These are phyloP conservation scores for Escarpia spicata DNA, from an alignment of 2,888 invertebrate species.

Conservation along the genomic window DNA sequence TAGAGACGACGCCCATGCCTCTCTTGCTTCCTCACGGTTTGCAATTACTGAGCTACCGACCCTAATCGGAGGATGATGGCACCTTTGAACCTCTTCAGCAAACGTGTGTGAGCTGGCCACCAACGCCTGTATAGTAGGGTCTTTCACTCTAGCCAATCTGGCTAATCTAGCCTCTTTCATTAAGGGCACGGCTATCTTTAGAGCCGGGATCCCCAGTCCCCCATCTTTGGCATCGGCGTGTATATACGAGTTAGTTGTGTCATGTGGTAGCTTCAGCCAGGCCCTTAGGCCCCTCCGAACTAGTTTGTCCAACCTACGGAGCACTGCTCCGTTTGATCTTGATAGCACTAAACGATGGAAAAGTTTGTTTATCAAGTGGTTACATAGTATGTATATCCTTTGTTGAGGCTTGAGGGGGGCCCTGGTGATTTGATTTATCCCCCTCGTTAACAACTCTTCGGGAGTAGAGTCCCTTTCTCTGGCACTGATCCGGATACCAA, in stretches of 20 bases:
- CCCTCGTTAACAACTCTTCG: background rate
- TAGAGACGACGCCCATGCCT: background rate
- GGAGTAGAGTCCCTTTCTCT: background rate
- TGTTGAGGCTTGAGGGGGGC: background rate
- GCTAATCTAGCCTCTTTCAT: background rate
- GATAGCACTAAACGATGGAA: background rate
- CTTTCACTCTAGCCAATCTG: background rate
- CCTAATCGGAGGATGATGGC: background rate
- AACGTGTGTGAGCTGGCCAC: background rate
- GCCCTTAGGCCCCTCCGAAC: background rate
- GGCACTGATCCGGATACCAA: background rate
- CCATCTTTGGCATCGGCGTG: background rate
- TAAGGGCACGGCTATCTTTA: background rate
- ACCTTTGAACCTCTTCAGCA: background rate
- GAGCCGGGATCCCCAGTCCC: background rate
- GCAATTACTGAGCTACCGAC: background rate
- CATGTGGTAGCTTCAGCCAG: slow-evolving; percentile 5
- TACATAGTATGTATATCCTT: background rate
- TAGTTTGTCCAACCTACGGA: background rate
- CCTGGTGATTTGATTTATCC: background rate
- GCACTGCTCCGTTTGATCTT: background rate
- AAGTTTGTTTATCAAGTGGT: background rate
- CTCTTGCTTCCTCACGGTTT: background rate
- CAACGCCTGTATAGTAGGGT: background rate
- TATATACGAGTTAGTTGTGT: background rate